Percentiles rank a stretch among this genome's conserved stretches.
Conservation (phyloP, 2,888 invertebrate species). For the Endomychus coccineus region DNA sequence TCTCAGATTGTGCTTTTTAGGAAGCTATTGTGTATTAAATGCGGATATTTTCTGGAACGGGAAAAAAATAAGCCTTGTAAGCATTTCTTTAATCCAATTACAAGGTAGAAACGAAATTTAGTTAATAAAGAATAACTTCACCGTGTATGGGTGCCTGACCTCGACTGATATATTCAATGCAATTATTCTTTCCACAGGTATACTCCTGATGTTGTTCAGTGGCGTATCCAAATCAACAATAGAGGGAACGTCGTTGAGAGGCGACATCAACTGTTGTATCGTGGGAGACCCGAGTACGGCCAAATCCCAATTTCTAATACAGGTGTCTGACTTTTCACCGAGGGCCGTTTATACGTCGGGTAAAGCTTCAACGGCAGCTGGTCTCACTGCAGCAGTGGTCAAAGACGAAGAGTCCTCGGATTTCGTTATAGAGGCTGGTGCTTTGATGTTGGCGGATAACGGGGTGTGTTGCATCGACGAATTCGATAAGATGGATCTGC, state of each 20-base stretch:
- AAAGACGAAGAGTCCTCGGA: constrained; percentile 96
- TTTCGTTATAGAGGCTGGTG: constrained; percentile 99
- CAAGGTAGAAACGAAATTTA: too few relatives aligned
- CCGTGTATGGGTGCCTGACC: too few relatives aligned
- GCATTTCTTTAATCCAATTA: too few relatives aligned
- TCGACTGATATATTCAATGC: too few relatives aligned
- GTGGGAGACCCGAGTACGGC: constrained; percentile 99
- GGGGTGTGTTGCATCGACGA: constrained; percentile 99
- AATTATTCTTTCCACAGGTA: too few relatives aligned
- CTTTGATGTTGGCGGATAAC: constrained; percentile 97
- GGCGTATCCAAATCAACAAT: constrained; percentile 92
- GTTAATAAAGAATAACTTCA: too few relatives aligned
- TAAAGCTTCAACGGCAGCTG: constrained; percentile 96
- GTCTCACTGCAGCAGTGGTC: constrained; percentile 97
- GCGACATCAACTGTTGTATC: constrained; percentile 95
- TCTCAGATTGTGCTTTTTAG: too few relatives aligned
- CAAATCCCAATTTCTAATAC: constrained; percentile 94
- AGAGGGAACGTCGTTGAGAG: constrained; percentile 84
- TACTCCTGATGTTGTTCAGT: constrained; percentile 87
- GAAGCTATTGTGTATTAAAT: too few relatives aligned
- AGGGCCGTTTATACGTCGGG: constrained; percentile 98
- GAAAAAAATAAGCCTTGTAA: too few relatives aligned
- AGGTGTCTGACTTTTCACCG: constrained; percentile 86
- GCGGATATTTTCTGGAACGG: too few relatives aligned
- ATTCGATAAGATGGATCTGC: constrained; percentile 98